These are phyloP conservation scores for Indicator maculatus DNA, from an alignment of 2,113 vertebrate species.

Conservation along the genomic window DNA sequence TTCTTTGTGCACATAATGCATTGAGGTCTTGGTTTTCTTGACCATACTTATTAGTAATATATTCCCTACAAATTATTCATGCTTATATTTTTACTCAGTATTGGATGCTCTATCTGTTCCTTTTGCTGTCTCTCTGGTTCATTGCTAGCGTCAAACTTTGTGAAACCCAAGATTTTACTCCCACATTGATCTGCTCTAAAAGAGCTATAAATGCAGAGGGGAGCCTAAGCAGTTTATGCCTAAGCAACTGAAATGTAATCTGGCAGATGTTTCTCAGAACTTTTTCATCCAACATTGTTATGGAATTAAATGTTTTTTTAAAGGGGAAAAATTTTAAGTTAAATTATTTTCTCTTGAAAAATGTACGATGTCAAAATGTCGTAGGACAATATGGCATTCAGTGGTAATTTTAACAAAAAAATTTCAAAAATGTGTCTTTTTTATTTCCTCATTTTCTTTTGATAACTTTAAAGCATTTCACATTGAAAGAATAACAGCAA, in stretches of 20 bases:
- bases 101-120: neutral
- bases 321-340: neutral
- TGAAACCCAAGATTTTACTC: neutral
- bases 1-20: neutral
- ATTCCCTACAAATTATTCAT: neutral
- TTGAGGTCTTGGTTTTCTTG: neutral
- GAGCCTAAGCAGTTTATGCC: constrained; percentile 11
- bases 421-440: neutral
- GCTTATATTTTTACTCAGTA: neutral
- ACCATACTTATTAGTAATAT: neutral
- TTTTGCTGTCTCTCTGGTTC: neutral
- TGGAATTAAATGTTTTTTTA: constrained; percentile 51
- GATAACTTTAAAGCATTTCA: neutral
- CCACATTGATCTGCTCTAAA: neutral
- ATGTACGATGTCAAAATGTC: neutral
- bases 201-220: neutral
- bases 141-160: neutral
- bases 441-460: neutral
- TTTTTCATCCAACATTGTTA: neutral
- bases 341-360: neutral
- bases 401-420: neutral
- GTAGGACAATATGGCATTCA: neutral
- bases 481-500: neutral
- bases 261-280: constrained; percentile 6
- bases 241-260: neutral